These are phyloP conservation scores for Clamator glandarius DNA, from an alignment of 2,797 vertebrate genomes.

Conservation along the genomic window DNA sequence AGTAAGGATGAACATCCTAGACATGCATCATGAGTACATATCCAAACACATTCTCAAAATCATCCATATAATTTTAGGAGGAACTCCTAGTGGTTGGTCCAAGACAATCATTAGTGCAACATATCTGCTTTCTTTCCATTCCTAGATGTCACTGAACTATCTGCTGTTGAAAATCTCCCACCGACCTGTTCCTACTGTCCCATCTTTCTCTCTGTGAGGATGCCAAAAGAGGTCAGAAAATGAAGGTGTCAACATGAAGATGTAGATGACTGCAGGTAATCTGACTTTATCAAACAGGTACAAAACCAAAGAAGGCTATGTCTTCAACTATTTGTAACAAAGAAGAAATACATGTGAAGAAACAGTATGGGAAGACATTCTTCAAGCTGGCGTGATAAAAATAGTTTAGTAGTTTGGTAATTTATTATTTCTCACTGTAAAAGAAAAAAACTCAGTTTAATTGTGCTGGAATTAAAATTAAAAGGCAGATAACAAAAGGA, in stretches of 20 bases:
- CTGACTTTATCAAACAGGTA: neutral
- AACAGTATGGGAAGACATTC: neutral
- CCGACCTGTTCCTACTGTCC: neutral
- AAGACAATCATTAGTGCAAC: neutral
- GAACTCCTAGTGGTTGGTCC: neutral
- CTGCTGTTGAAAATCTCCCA: neutral
- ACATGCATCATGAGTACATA: rapidly evolving
- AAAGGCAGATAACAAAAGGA: neutral
- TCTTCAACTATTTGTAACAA: neutral
- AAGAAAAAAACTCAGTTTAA: neutral
- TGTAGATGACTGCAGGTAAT: neutral
- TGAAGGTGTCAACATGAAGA: neutral
- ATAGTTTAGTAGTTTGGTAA: neutral
- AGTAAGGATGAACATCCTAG: neutral
- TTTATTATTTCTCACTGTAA: neutral
- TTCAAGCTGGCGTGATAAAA: neutral
- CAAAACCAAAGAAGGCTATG: neutral
- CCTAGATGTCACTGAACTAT: neutral
- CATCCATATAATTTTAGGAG: neutral
- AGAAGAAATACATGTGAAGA: neutral
- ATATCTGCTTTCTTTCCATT: neutral
- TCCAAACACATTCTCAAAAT: neutral
- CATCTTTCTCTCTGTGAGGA: neutral
- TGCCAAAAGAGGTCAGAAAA: neutral
- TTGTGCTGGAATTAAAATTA: neutral